Conservation (phyloP, 2,113 vertebrate species). For the Festucalex cinctus region DNA sequence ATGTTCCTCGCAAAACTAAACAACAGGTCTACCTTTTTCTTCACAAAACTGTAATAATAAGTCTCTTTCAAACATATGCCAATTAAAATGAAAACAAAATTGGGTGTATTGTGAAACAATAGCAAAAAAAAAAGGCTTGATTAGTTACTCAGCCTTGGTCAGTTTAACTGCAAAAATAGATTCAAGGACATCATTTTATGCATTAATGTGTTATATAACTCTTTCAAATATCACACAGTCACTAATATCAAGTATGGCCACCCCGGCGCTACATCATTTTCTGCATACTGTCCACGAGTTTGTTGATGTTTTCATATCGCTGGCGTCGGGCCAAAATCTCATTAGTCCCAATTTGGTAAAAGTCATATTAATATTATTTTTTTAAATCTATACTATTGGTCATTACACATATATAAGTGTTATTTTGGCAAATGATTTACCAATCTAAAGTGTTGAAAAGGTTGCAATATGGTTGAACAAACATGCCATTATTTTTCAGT, state of each 20-base stretch:
- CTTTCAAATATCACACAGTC: not conserved
- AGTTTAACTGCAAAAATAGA: not conserved
- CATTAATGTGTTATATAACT: not conserved
- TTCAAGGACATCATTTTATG: not conserved
- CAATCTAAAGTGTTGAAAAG: too few species aligned
- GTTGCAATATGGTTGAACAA: too few species aligned
- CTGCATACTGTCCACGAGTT: not conserved
- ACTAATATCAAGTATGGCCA: not conserved
- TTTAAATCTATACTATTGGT: too few species aligned
- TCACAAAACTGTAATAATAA: not conserved
- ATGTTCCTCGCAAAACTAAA: not conserved
- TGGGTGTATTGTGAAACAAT: not conserved
- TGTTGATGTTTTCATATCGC: not conserved
- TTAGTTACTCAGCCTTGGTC: not conserved
- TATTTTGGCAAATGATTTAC: too few species aligned
- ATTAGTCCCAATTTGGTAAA: too few species aligned
- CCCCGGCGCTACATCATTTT: not conserved
- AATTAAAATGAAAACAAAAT: not conserved
- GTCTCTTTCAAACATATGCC: not conserved
- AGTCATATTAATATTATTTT: too few species aligned
- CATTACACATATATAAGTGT: too few species aligned
- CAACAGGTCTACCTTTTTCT: not conserved
- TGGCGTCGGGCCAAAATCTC: too few species aligned
- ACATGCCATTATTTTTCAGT: too few species aligned
- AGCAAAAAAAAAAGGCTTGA: not conserved